phyloP scores from a whole-genome alignment of 2,888 invertebrate species.

The Acleris laterana region DNA sequence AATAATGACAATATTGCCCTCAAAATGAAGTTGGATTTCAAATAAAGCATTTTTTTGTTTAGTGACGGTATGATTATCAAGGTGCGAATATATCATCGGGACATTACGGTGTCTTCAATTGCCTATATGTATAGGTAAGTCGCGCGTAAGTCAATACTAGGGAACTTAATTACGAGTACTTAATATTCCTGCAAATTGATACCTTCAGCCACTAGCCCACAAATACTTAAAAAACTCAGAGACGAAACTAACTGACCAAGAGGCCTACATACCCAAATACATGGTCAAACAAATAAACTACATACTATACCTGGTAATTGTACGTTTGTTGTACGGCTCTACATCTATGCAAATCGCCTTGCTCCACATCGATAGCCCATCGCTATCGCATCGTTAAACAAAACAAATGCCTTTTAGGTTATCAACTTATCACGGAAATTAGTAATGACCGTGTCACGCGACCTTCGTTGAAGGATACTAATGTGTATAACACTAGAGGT shows the following conservation, averaged over 20 bases:
- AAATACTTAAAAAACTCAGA: neutral
- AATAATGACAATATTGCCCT: no score
- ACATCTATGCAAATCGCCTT: slow-evolving; percentile 27
- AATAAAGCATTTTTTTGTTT: no score
- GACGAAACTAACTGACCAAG: neutral
- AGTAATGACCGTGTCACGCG: slow-evolving; percentile 12
- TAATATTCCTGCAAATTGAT: no score
- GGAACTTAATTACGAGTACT: no score
- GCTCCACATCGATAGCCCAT: slow-evolving; percentile 33
- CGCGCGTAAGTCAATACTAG: no score
- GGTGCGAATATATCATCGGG: no score
- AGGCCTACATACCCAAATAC: slow-evolving; percentile 3
- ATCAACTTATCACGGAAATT: slow-evolving; percentile 11
- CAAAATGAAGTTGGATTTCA: no score
- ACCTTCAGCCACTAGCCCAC: no score
- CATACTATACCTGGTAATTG: neutral
- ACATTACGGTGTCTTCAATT: no score
- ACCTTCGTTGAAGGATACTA: slow-evolving; percentile 16
- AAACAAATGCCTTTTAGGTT: slow-evolving; percentile 14
- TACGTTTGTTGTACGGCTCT: slow-evolving; percentile 2
- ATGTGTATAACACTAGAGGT: neutral
- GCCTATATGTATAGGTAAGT: no score
- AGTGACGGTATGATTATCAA: no score
- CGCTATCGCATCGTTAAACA: slow-evolving; percentile 21
- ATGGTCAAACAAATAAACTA: slow-evolving; percentile 12